Base-by-base conservation (phyloP, 2,113 vertebrate species). In the Siniperca knerii region DNA sequence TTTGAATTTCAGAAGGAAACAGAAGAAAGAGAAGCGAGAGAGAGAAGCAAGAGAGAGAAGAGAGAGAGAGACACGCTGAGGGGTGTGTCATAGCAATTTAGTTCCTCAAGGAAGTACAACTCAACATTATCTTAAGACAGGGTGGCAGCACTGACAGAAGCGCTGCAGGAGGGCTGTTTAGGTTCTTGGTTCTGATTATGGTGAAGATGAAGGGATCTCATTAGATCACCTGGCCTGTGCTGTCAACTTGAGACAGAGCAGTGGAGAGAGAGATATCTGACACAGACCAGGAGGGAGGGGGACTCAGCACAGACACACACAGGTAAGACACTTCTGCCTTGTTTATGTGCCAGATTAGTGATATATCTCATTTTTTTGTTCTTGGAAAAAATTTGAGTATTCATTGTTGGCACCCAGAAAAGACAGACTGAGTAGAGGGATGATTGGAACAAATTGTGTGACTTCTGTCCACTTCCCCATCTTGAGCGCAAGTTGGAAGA, bases 61-160 rank as follows among this genome's bases (percentile, higher is more conserved):
- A 80, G 50, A 85, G 55, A 52, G 40, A 90, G 55, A 83, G 44
- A 81, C 46, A 86, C 35, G 87, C 87, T 89, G 83, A 95, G 95
- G 95, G 95, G 96, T 95, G 96, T 96, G 95, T 94, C 94, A 94
- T 91, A 90, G 90, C 95, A 94, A 93, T 94, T 95, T 94, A 96
- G 95, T 96, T 96, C 96, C 95, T 96, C 94, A 93, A 96, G 96
- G 96, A 96, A 96, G 95, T 96, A 68, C 89, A 91, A 93, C 89
- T 93, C 89, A 93, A 83, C 93, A 93, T 90, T 93, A 95, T 95
- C 94, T 95, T 93, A 92, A 95, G 92, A 94, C 87, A 90, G 88
- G 82, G 84, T 79, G 86, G 85, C 25, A 79, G 84, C 86, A 77
- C 42, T 88, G 87, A 94, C 79, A 83, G 83, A 50, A 33, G 90